phyloP scores from a whole-genome alignment of 2,888 invertebrate genomes.

The Zonitis immaculata region DNA sequence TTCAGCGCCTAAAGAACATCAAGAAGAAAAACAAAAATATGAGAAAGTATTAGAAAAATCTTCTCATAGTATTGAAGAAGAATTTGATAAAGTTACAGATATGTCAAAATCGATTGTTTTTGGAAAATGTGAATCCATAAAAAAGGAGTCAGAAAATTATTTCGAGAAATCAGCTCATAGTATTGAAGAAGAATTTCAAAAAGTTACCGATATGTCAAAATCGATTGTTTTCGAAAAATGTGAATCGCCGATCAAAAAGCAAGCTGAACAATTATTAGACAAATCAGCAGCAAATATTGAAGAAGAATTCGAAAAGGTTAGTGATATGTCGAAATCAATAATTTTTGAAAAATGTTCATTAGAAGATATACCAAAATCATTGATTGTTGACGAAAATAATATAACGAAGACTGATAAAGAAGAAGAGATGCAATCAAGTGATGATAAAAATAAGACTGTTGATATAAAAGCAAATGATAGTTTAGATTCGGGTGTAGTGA shows the following conservation, averaged over 20 bases:
- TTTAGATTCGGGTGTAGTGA: constrained; percentile 15
- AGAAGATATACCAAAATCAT: constrained; percentile 11
- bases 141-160: constrained; percentile 2
- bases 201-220: constrained; percentile 7
- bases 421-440: constrained; percentile 4
- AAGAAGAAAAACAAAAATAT: no score
- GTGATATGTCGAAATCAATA: constrained; percentile 9
- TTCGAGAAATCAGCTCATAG: neutral
- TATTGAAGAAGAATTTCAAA: constrained; percentile 2
- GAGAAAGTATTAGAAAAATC: constrained; percentile 3
- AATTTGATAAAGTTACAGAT: constrained; percentile 5
- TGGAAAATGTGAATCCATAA: constrained; percentile 1
- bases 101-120: constrained; percentile 11
- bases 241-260: constrained; percentile 3
- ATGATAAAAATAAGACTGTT: constrained; percentile 14
- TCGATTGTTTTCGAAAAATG: constrained; percentile 4
- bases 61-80: constrained; percentile 1
- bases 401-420: constrained; percentile 19
- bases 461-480: constrained; percentile 11
- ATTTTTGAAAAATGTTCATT: constrained; percentile 2
- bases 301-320: constrained; percentile 2
- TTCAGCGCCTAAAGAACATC: no score
- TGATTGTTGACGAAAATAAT: constrained; percentile 15
- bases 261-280: constrained; percentile 9
- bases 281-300: constrained; percentile 1